phyloP scores from a whole-genome alignment of 2,113 vertebrate genomes.

The Actenoides hombroni region DNA sequence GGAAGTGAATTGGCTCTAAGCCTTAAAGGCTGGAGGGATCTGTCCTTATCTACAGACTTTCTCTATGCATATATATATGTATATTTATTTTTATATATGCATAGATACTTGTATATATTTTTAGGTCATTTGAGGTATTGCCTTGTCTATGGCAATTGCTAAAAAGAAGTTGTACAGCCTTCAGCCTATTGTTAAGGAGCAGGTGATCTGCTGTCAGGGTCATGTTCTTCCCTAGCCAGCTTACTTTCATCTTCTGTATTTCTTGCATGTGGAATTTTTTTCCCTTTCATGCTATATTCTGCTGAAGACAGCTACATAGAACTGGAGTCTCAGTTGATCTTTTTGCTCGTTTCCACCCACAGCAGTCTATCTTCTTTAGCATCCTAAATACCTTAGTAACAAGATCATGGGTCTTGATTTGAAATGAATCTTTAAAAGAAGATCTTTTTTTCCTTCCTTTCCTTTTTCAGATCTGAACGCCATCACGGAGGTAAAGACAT shows the following conservation, averaged over 20 bases:
- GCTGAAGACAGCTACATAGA: conserved; percentile 13
- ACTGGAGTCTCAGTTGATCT: conserved; percentile 29
- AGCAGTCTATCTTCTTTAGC: conserved; percentile 51
- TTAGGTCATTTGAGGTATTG: background rate
- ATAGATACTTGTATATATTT: background rate
- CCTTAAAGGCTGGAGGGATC: background rate
- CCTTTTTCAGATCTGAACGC: background rate
- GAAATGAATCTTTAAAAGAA: background rate
- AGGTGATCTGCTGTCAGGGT: conserved; percentile 6
- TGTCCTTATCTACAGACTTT: background rate
- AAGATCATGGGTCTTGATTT: conserved; percentile 45
- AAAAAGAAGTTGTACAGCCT: background rate
- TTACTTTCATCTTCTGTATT: background rate
- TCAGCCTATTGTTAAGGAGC: background rate
- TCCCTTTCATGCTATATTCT: background rate
- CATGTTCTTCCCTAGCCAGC: background rate
- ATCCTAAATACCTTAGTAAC: conserved; percentile 50
- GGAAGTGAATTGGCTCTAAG: conserved; percentile 9
- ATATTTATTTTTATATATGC: background rate
- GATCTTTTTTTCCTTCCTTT: background rate
- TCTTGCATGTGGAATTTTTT: background rate
- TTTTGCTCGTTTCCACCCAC: conserved; percentile 49
- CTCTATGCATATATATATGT: background rate
- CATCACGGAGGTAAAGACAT: background rate
- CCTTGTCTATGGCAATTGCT: background rate